Conservation (phyloP, 92 coral and sea anemone genomes). For the Zoanthus solanderi region DNA sequence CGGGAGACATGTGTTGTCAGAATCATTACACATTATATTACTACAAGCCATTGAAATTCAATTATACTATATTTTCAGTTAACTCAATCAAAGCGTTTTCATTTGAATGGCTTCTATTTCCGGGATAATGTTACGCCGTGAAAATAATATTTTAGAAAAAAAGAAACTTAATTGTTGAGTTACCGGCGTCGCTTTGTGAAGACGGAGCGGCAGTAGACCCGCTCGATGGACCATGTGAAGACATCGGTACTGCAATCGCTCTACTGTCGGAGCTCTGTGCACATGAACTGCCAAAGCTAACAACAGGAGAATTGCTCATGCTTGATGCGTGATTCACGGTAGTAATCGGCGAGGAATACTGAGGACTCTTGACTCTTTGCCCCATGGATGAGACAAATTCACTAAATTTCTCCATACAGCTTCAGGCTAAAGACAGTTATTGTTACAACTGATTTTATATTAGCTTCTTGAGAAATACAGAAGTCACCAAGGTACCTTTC, state of each 20-base stretch:
- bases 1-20: constrained; percentile 49
- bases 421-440: constrained; percentile 47
- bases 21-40: constrained; percentile 42
- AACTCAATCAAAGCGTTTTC: constrained; percentile 59
- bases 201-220: constrained; percentile 29
- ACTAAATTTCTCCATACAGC: constrained; percentile 89
- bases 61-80: constrained; percentile 57
- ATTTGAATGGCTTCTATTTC: constrained; percentile 45
- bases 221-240: constrained; percentile 29
- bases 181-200: constrained; percentile 69
- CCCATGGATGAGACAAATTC: constrained; percentile 88
- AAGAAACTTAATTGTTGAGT: constrained; percentile 1
- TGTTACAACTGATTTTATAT: constrained; percentile 44
- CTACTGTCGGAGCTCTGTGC: constrained; percentile 62
- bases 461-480: constrained; percentile 43
- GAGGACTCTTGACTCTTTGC: constrained; percentile 62
- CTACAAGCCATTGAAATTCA: constrained; percentile 65
- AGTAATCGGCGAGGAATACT: constrained; percentile 59
- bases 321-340: constrained; percentile 63
- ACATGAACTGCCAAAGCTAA: constrained; percentile 25
- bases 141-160: constrained; percentile 36
- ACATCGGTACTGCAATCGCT: constrained; percentile 29
- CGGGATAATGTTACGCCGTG: constrained; percentile 45
- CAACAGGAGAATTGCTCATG: constrained; percentile 53
- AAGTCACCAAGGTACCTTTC: constrained; percentile 6